Evolutionary conservation across 1,140 invertebrate species (phyloP), one percentile per base, ranked within the genome.

Genomic region (Zaprionus lachaisei): DNA sequence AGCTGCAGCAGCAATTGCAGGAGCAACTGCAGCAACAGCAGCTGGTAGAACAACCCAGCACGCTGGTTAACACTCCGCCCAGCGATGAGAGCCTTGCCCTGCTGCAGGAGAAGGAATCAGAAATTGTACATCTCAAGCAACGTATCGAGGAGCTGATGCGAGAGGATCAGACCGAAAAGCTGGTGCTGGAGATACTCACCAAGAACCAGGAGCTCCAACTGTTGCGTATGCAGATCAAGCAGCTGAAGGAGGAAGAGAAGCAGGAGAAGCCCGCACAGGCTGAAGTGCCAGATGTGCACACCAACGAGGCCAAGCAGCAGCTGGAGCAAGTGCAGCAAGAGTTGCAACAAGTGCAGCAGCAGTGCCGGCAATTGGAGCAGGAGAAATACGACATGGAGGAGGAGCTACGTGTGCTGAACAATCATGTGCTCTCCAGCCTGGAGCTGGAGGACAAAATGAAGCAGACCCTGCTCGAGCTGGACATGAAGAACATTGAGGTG

Each of bases 41-140:
- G 22, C 61, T 51, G 54, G 15, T 67, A 7, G 69, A 62, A 5
- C 22, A 55, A 15, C 44, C 63, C 12, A 28, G 15, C 1, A 51
- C 57, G 6, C 12, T 58, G 26, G 31, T 9, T 31, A 11, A 31
- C 11, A 72, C n/a, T n/a, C 5, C 63, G 7, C 49, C 58, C 60
- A 79, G 62, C 28, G 81, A 92, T 31, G 79, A 91, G 34, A 72
- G 81, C 20, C 47, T 75, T 38, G 79, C 90, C 15, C 47, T 78
- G 51, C 65, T 94, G 49, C 74, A 91, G 72, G 76, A 93, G 20
- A 91, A 91, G 55, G 80, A 93, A 67, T 72, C 87, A 1, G 93
- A 94, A 79, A 94, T 92, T 71, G 79, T 84, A 34, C 76, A 89
- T 24, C 75, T 95, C 14, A 92, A 94, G 74, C 86, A 94, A 72